Evolutionary conservation across 2,113 vertebrate genomes (phyloP).

Genomic region (Murina feae): DNA sequence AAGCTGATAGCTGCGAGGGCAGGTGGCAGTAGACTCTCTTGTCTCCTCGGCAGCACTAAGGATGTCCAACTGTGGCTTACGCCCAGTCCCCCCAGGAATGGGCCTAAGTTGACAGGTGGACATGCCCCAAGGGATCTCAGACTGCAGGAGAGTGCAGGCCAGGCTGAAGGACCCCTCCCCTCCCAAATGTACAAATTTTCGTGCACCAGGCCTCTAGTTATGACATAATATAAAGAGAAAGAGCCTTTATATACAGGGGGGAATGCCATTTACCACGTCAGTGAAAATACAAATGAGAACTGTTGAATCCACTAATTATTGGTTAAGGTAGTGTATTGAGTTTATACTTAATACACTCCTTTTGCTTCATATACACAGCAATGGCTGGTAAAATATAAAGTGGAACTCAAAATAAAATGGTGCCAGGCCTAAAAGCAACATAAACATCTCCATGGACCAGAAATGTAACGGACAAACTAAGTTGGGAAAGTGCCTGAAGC

Average conservation of each 20-base stretch:
- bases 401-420: neutral
- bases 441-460: neutral
- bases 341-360: neutral
- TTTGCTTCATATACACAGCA: neutral
- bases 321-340: neutral
- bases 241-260: neutral
- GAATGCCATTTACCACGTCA: neutral
- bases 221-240: neutral
- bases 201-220: too few relatives aligned
- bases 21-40: too few relatives aligned
- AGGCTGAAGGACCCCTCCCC: too few relatives aligned
- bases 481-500: neutral
- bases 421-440: neutral
- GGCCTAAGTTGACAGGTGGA: too few relatives aligned
- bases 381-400: neutral
- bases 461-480: neutral
- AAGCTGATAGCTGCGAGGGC: too few relatives aligned
- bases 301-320: neutral
- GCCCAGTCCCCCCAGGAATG: too few relatives aligned
- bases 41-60: too few relatives aligned
- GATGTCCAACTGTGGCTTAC: too few relatives aligned
- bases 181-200: too few relatives aligned
- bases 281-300: constrained; percentile 7
- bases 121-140: too few relatives aligned
- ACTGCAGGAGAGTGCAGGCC: too few relatives aligned